Evolutionary conservation across 1,140 invertebrate genomes (phyloP).

Genomic region (Geopemphigus sp.): DNA sequence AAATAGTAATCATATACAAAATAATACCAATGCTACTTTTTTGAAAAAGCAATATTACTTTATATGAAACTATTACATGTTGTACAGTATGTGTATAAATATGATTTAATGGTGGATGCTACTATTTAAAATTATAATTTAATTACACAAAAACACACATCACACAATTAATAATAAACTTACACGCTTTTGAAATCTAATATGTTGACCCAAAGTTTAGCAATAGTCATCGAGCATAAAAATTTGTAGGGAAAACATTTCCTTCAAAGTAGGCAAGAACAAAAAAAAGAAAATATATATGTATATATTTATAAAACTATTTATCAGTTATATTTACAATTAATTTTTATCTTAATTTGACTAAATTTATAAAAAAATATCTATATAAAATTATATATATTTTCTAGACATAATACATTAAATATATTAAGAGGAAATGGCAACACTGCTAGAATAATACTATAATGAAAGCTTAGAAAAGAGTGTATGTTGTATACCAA

Average conservation of each 20-base stretch:
- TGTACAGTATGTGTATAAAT: not conserved
- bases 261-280: slow-evolving; percentile 42
- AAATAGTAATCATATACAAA: not conserved
- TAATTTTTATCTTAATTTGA: not conserved
- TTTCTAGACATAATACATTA: not conserved
- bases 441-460: no score
- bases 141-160: slow-evolving; percentile 25
- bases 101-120: not conserved
- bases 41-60: slow-evolving; percentile 10
- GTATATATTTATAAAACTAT: not conserved
- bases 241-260: slow-evolving; percentile 44
- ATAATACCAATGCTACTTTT: not conserved
- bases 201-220: slow-evolving; percentile 45
- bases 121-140: not conserved
- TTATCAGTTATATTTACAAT: not conserved
- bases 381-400: not conserved
- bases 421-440: no score
- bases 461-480: no score
- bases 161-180: slow-evolving; percentile 26
- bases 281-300: slow-evolving; percentile 10
- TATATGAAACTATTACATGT: not conserved
- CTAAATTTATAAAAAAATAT: not conserved
- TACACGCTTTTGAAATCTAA: slow-evolving; percentile 48
- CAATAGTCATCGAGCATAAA: slow-evolving; percentile 47
- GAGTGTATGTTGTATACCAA: no score